Evolutionary conservation across 2,797 vertebrate genomes (phyloP), one percentile per base, ranked within the genome.

Genomic region (Coregonus ussuriensis): DNA sequence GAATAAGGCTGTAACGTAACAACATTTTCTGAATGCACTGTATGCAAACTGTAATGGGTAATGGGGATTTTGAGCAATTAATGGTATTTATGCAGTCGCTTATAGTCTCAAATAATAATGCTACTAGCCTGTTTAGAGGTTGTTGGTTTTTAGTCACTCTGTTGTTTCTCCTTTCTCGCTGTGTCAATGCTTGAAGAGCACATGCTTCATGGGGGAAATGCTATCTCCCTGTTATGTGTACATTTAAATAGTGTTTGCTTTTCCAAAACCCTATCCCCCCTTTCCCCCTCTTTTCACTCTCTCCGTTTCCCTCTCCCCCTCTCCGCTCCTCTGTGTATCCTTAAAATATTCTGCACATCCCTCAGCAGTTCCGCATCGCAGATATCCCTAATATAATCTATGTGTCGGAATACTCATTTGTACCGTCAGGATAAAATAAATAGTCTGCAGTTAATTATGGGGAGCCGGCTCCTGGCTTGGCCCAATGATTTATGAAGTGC

Each of bases 371-470:
- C 95, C 88, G 92, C 96, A 95, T 96, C 95, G 96, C 96, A 97
- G 96, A 96, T 96, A 91, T 92, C 93, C 94, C 95, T 97, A 97
- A 98, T 98, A 96, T 98, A 96, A 97, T 97, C 96, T 97, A 94
- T 95, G 95, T 93, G 95, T 97, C 97, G 97, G 95, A 96, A 97
- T 97, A 97, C 96, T 97, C 97, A 98, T 98, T 98, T 97, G 96
- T 94, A 83, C 96, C 96, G 95, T 96, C 96, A 96, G 96, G 96
- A 97, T 96, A 97, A 97, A 98, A 98, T 98, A 98, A 98, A 99
- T 98, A 97, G 96, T 96, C 95, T 96, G 94, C 95, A 95, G 94
- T 98, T 98, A 98, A 99, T 98, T 99, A 94, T 88, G 95, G 95
- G 91, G 93, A 95, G 95, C 94, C 94, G 84, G 94, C 95, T 95